Evolutionary conservation across 1,140 invertebrate genomes (phyloP), one percentile per base, ranked within the genome.

Genomic region (Pogonus chalceus): DNA sequence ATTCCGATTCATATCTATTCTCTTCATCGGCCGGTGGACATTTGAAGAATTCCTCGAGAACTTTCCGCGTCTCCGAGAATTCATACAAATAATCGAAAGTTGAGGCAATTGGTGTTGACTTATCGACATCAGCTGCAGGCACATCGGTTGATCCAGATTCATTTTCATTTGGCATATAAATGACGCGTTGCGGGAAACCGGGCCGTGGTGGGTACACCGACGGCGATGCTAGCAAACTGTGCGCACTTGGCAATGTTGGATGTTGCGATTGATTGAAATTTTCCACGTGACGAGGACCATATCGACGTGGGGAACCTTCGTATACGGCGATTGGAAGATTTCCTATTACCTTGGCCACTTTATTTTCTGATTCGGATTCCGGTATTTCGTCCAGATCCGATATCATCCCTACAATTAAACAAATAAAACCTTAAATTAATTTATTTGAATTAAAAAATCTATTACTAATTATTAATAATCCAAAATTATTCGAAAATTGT

Each of bases 21-120:
- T 79, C 79, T 62, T 81, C 79, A 22, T 76, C 74, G 22, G 75
- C 71, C 56, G 79, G 72, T 2, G 84, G 84, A 65, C 87, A 87
- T 69, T 88, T 88, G 71, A 92, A 93, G 72, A 93, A 92, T 73
- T 93, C 90, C 66, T 92, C 89, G 14, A 93, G 72, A 23, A 92
- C 90, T 76, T 92, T 92, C 49, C 88, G 75, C 12, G 90, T 93
- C 69, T 93, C 89, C 0, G 88, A 92, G 70, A 92, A 92, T 67
- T 92, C 89, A 69, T 92, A 92, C 31, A 91, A 69, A 71, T 90
- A 91, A 73, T 91, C 86, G 67, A 89, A 90, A 2, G 86, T 82
- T 20, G 66, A 71, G 51, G 62, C 65, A 39, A 64, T 68, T 39
- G 65, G 65, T 7, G 59, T 67, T n/a, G 76, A 70, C 35, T 62